A percentile compares a stretch with the other conserved stretches of the same genome.
phyloP scores from a whole-genome alignment of 2,113 vertebrate genomes.

The Oreochromis niloticus region DNA sequence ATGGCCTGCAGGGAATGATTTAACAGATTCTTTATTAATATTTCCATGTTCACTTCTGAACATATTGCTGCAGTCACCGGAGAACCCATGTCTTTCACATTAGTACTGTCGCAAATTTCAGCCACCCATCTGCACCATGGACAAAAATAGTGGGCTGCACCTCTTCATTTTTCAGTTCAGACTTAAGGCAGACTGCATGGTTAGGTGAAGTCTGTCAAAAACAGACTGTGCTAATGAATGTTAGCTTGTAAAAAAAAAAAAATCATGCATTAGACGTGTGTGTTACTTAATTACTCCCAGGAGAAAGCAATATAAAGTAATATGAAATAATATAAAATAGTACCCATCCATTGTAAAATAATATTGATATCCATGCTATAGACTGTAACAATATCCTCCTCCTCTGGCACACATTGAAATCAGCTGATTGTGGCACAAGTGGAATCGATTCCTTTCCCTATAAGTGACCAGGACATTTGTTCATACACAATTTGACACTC shows the following conservation, averaged over 20 bases:
- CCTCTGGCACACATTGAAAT: not conserved
- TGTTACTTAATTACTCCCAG: not conserved
- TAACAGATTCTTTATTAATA: slow-evolving; percentile 1
- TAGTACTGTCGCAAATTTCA: not conserved
- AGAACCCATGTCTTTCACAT: not conserved
- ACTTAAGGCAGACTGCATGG: not conserved
- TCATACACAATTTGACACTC: not conserved
- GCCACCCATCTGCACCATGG: not conserved
- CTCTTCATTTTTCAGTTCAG: not conserved
- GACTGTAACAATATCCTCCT: not conserved
- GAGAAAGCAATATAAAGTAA: not conserved
- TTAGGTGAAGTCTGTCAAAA: not conserved
- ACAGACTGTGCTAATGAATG: not conserved
- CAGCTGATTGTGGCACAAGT: not conserved
- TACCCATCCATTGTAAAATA: not conserved
- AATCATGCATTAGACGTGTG: not conserved
- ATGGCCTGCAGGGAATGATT: not conserved
- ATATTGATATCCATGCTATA: not conserved
- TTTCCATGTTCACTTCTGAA: not conserved
- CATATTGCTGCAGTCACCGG: not conserved
- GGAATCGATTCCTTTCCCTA: not conserved
- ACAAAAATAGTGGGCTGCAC: not conserved
- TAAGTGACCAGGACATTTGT: not conserved
- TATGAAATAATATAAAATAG: not conserved
- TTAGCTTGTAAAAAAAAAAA: not conserved